Evolutionary conservation across 2,888 invertebrate genomes (phyloP), one percentile per base, ranked within the genome.

Genomic region (Oligia strigilis): DNA sequence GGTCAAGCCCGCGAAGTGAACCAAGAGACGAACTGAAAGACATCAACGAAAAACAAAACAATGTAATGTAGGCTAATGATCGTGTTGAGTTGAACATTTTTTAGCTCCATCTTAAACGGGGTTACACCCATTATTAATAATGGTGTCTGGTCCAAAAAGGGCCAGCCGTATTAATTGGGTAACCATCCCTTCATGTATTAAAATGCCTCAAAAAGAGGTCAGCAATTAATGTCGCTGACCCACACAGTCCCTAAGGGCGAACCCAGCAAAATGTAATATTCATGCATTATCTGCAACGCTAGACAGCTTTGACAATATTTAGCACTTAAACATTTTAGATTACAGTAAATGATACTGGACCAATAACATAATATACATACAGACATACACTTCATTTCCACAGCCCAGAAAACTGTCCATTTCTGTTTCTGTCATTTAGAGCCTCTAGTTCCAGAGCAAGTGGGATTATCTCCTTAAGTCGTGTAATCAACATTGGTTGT

Each of bases 361-460:
- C n/a, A 67, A 49, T 55, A n/a, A 29, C 14, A 64, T 19, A 40
- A 23, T 19, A 70, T 19, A 71, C 11, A 43, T 49, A 52, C 65
- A 64, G n/a, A 72, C 46, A 67, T 74, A 49, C 11, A 78, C 52
- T 73, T 86, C 66, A 86, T 65, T 77, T 73, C 14, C 70, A 86
- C 75, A 74, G 23, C 29, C 49, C 52, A 82, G 72, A 76, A 76
- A 65, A n/a, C 69, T 62, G 65, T 43, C 8, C n/a, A 69, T 36
- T 71, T 65, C 9, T 29, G 29, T 29, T 19, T 72, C 14, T 52
- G 19, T 67, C 62, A 40, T 6, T 49, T 36, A 64, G 40, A 80
- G n/a, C 58, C 58, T 58, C 11, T 58, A n/a, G 19, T 49, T 69
- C 23, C 60, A 81, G 46, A 81, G 55, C 62, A 76, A 58, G 29